Evolutionary conservation across 2,888 invertebrate species (phyloP).

Genomic region (Euplagia quadripunctaria): DNA sequence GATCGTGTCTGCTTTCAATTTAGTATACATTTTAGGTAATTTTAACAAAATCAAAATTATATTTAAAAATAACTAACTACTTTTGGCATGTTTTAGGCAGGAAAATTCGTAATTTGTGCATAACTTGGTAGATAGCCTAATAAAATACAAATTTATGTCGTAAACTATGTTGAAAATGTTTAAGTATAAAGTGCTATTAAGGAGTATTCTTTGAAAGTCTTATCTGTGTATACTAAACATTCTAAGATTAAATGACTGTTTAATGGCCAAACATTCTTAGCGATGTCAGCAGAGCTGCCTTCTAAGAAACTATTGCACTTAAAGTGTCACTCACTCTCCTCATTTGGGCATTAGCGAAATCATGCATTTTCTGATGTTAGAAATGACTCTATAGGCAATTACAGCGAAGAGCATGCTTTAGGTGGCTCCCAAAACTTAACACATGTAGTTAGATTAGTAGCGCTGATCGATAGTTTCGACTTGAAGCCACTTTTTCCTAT

Average conservation of each 20-base stretch:
- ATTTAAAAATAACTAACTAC: too few species aligned
- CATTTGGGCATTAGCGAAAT: constrained; percentile 34
- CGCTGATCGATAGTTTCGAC: not conserved
- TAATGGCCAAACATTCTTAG: constrained; percentile 13
- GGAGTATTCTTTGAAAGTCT: not conserved
- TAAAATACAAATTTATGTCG: not conserved
- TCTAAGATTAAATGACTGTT: not conserved
- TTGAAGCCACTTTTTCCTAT: too few species aligned
- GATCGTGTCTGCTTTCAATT: too few species aligned
- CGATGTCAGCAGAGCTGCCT: constrained; percentile 19
- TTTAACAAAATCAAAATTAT: not conserved
- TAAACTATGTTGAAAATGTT: not conserved
- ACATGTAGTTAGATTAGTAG: not conserved
- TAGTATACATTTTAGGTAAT: not conserved
- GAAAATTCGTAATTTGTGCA: not conserved
- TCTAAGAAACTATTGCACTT: constrained; percentile 37
- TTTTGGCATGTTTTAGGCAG: not conserved
- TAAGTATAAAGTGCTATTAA: not conserved
- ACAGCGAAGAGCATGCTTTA: not conserved
- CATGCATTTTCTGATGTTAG: not conserved
- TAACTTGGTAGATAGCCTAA: not conserved
- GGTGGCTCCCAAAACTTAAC: not conserved
- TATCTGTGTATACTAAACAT: not conserved
- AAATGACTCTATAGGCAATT: not conserved
- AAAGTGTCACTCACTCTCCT: constrained; percentile 29